Percentiles rank a stretch among this genome's conserved stretches.
Conservation (phyloP, 2,888 invertebrate genomes). For the Nysson spinosus region DNA sequence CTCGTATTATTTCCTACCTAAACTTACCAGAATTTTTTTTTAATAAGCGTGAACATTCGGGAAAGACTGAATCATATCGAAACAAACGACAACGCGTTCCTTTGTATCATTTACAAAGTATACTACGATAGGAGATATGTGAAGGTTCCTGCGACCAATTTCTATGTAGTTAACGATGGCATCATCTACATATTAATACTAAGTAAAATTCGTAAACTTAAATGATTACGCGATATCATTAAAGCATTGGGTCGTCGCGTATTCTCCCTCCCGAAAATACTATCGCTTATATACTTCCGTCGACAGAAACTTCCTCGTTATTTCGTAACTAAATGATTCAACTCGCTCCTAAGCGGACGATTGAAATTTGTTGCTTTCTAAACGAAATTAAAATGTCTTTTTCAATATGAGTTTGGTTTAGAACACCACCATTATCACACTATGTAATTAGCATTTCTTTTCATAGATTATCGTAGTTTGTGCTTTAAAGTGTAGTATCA, state of each 20-base stretch:
- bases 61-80: conserved; percentile 32
- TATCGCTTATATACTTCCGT: not conserved
- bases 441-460: conserved; percentile 16
- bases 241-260: not conserved
- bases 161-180: not conserved
- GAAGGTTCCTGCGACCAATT: not conserved
- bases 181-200: conserved; percentile 1
- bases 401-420: conserved; percentile 20
- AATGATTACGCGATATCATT: conserved; percentile 3
- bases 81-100: conserved; percentile 11
- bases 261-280: not conserved
- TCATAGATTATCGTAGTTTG: conserved; percentile 36
- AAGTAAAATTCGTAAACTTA: conserved; percentile 5
- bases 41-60: conserved; percentile 31
- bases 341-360: not conserved
- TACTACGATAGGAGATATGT: conserved; percentile 10
- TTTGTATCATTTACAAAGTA: conserved; percentile 10
- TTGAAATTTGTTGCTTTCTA: conserved; percentile 23
- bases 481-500: conserved; percentile 50
- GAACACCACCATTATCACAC: conserved; percentile 43
- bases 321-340: conserved; percentile 7
- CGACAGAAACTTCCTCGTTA: not conserved
- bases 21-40: conserved; percentile 10
- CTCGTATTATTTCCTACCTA: conserved; percentile 8
- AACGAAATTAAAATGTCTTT: conserved; percentile 32